These are phyloP conservation scores for Gallinago paraguaiae DNA, from an alignment of 2,113 vertebrate species.

Conservation along the genomic window DNA sequence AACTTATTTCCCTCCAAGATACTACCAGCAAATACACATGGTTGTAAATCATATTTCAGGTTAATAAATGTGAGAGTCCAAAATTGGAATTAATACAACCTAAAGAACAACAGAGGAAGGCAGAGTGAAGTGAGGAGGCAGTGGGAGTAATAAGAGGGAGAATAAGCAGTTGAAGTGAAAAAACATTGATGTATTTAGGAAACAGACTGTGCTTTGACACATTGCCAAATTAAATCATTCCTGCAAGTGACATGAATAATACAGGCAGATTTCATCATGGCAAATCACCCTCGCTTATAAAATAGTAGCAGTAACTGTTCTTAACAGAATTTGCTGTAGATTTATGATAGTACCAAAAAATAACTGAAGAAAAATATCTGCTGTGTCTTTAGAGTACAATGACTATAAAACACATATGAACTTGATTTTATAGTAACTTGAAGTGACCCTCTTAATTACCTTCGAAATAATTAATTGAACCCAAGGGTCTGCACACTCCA, in stretches of 20 bases:
- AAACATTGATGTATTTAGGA: conserved; percentile 51
- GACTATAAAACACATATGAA: neutral
- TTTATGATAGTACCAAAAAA: neutral
- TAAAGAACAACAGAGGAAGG: neutral
- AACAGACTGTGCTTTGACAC: conserved; percentile 53
- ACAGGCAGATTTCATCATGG: conserved; percentile 6
- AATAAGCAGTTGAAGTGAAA: conserved; percentile 30
- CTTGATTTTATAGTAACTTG: neutral
- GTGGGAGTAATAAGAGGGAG: neutral
- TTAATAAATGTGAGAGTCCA: neutral
- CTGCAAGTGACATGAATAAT: conserved; percentile 5
- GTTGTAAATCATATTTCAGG: neutral
- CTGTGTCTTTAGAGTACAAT: neutral
- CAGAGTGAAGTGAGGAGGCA: neutral
- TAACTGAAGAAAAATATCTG: neutral
- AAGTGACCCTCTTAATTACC: neutral
- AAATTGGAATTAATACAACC: neutral
- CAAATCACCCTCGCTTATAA: neutral
- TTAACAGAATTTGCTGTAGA: neutral
- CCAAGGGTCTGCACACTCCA: neutral
- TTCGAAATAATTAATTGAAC: neutral
- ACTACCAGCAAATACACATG: neutral
- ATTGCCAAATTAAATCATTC: conserved; percentile 33
- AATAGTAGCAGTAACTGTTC: neutral
- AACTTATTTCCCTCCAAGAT: neutral